Percentiles rank a stretch among this genome's conserved stretches.
phyloP scores from a whole-genome alignment of 2,888 invertebrate genomes.

The Pachymerium ferrugineum region DNA sequence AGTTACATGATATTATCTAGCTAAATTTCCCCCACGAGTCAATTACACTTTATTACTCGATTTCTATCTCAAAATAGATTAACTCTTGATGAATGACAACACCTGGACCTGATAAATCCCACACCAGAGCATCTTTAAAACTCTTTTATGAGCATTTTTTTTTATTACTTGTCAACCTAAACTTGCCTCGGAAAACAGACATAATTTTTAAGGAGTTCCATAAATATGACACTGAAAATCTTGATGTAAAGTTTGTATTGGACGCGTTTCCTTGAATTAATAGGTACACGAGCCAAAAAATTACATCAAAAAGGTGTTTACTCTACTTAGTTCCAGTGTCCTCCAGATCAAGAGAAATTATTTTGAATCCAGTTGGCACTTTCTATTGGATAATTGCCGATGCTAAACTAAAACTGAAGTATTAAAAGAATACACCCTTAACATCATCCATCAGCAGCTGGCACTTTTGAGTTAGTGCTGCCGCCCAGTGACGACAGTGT shows the following conservation, averaged over 20 bases:
- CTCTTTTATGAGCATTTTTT: not conserved
- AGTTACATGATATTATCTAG: no score
- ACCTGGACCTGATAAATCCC: no score
- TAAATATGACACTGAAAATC: not conserved
- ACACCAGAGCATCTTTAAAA: no score
- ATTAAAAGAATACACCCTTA: slow-evolving; percentile 8
- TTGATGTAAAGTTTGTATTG: not conserved
- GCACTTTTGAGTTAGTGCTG: not conserved
- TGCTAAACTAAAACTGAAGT: slow-evolving; percentile 11
- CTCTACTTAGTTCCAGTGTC: no score
- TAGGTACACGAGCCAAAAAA: no score
- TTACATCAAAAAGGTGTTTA: no score
- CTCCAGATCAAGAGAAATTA: no score
- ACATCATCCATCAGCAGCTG: not conserved
- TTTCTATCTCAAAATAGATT: no score
- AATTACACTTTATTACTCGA: no score
- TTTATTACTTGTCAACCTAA: slow-evolving; percentile 6
- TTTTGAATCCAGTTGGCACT: not conserved
- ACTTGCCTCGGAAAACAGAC: no score
- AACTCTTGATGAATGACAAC: no score
- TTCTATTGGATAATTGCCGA: not conserved
- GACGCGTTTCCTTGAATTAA: not conserved
- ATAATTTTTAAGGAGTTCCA: not conserved
- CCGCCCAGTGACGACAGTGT: not conserved
- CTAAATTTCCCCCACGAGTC: no score